These are phyloP conservation scores for Semnornis frantzii DNA, from an alignment of 2,113 vertebrate species.

Conservation along the genomic window DNA sequence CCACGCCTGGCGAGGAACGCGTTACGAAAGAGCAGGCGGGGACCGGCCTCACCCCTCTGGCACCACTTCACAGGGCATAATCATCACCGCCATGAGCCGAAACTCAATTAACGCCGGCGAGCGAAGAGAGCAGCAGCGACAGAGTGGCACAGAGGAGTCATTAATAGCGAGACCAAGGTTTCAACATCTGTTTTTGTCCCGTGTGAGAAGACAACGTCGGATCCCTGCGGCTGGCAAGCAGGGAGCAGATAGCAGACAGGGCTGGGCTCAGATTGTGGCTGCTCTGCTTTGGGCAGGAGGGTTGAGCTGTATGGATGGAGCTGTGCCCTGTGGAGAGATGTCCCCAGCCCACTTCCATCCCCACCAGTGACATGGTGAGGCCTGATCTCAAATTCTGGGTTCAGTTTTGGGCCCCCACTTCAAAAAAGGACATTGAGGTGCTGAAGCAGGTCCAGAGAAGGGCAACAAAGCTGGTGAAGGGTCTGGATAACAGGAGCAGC, in stretches of 20 bases:
- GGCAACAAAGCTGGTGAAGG: no score
- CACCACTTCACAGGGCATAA: conserved; percentile 40
- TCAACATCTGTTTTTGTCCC: conserved; percentile 37
- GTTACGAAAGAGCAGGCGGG: neutral
- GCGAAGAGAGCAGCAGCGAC: neutral
- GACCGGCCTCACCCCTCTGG: conserved; percentile 32
- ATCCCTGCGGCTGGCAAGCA: neutral
- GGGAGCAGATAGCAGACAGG: neutral
- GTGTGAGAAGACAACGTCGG: neutral
- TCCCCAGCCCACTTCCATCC: neutral
- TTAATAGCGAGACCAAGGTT: neutral
- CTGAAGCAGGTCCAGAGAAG: no score
- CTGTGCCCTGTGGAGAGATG: neutral
- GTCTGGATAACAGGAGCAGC: no score
- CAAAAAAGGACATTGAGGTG: no score
- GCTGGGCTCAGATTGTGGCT: neutral
- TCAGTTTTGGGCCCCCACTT: no score
- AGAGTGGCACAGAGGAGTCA: neutral
- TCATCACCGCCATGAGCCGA: neutral
- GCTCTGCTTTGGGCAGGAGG: neutral
- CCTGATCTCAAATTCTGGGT: no score
- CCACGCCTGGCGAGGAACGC: neutral
- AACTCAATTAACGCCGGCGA: conserved; percentile 31
- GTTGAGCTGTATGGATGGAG: neutral
- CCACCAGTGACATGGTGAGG: neutral